Evolutionary conservation across 2,113 vertebrate genomes (phyloP).

Genomic region (Pelecanus crispus): DNA sequence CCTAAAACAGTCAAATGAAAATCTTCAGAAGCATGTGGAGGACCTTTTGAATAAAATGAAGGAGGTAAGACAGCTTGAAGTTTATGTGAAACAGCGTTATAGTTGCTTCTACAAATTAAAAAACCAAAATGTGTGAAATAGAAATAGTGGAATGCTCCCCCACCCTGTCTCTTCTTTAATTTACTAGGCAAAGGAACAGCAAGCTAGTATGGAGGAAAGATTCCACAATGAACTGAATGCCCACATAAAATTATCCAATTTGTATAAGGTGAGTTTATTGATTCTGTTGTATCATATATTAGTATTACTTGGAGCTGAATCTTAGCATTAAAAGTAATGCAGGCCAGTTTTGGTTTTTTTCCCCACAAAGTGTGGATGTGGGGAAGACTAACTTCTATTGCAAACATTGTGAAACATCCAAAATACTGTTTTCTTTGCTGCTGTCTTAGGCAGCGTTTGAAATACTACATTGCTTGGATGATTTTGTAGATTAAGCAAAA

Average conservation of each 20-base stretch:
- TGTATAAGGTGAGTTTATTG: slow-evolving; percentile 84
- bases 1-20: slow-evolving; percentile 87
- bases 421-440: neutral
- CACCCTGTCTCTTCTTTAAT: neutral
- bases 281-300: accelerated
- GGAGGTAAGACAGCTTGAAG: slow-evolving; percentile 73
- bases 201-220: slow-evolving; percentile 86
- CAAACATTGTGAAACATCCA: neutral
- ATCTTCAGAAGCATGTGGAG: slow-evolving; percentile 88
- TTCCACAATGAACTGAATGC: slow-evolving; percentile 93
- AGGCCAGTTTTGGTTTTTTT: accelerated
- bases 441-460: neutral
- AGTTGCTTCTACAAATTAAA: neutral
- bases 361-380: neutral
- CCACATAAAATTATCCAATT: slow-evolving; percentile 91
- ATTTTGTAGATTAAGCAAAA: neutral
- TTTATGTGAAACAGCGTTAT: neutral
- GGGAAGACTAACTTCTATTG: neutral
- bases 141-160: neutral
- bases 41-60: slow-evolving; percentile 87
- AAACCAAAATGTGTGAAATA: neutral
- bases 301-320: neutral
- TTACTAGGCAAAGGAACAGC: slow-evolving; percentile 87
- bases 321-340: neutral
- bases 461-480: neutral